Base-by-base conservation (phyloP, 2,797 vertebrate species). In the Danionella dracula region DNA sequence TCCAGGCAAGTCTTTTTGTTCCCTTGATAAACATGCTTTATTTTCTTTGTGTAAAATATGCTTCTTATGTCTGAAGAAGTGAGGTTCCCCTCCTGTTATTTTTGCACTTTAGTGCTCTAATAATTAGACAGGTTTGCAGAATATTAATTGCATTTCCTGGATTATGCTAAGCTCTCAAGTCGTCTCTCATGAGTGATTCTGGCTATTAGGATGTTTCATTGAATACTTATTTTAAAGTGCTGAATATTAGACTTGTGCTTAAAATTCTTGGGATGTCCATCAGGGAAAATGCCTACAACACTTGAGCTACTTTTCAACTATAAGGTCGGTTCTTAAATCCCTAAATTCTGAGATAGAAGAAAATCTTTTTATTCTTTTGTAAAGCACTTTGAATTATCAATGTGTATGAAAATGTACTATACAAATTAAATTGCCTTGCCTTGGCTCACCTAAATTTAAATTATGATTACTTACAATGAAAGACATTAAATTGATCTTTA, bases 81-180 rank as follows among this genome's bases (percentile, higher is more conserved):
- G 46, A n/a, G n/a, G n/a, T 51, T 37, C 9, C 66, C 54, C 46
- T 66, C 51, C 69, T 68, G 56, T 67, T 64, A 72, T 50, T 66
- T 82, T 73, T 73, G 59, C 63, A 70, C 75, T 74, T 54, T 63
- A 70, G 51, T 67, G 58, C 57, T 72, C 57, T 50, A 51, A 71
- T 71, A 63, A 78, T 78, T 71, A 79, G 72, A 70, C 53, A 63
- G 60, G 60, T 17, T 21, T 54, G 5, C 62, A 32, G 72, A 34
- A 80, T 79, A 82, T 80, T 79, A 80, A 78, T 79, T 79, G 72
- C 62, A 23, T 32, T 57, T 68, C 17, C 49, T 65, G 75, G 70
- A 78, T 79, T 78, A 70, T 68, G 45, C 67, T 78, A 71, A 79
- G 71, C 74, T 72, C 61, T 71, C 27, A 16, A 65, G 67, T 65